A percentile compares a stretch with the other conserved stretches of the same genome.
Evolutionary conservation across 2,888 invertebrate species (phyloP).

Genomic region (Melikaiella ostensackeni): DNA sequence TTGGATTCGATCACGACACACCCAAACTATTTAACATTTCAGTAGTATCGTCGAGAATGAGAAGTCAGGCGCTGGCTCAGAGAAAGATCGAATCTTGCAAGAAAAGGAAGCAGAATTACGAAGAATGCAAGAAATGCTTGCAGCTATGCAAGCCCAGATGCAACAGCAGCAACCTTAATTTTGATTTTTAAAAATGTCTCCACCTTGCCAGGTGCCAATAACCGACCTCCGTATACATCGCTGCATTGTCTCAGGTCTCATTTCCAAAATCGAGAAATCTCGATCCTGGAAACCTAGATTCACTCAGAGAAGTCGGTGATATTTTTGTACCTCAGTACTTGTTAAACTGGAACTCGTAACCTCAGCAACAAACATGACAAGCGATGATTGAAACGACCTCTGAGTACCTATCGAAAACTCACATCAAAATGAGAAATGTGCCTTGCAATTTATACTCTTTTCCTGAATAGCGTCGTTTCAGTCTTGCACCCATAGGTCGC

Average conservation of each 20-base stretch:
- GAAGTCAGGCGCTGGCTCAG: constrained; percentile 76
- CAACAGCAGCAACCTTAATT: constrained; percentile 80
- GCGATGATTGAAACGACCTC: constrained; percentile 41
- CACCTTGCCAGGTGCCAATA: constrained; percentile 70
- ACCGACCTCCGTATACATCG: neutral
- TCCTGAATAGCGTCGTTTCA: constrained; percentile 24
- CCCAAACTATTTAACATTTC: constrained; percentile 15
- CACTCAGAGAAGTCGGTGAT: constrained; percentile 38
- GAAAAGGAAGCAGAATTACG: constrained; percentile 95
- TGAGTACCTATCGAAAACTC: neutral
- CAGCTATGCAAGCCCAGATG: constrained; percentile 98
- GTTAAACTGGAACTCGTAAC: constrained; percentile 41
- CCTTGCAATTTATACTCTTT: constrained; percentile 48
- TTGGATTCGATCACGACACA: no score
- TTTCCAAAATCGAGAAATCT: neutral
- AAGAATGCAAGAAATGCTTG: constrained; percentile 97
- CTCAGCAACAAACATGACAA: constrained; percentile 52
- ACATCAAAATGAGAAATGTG: constrained; percentile 52
- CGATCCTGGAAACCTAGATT: neutral
- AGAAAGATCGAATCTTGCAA: constrained; percentile 90
- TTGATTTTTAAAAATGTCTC: constrained; percentile 49
- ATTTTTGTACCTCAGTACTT: constrained; percentile 51
- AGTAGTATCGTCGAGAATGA: constrained; percentile 70
- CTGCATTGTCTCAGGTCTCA: neutral
- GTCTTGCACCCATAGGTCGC: neutral